Conservation (phyloP, 2,113 vertebrate genomes). For the Rhynchopsitta pachyrhyncha region DNA sequence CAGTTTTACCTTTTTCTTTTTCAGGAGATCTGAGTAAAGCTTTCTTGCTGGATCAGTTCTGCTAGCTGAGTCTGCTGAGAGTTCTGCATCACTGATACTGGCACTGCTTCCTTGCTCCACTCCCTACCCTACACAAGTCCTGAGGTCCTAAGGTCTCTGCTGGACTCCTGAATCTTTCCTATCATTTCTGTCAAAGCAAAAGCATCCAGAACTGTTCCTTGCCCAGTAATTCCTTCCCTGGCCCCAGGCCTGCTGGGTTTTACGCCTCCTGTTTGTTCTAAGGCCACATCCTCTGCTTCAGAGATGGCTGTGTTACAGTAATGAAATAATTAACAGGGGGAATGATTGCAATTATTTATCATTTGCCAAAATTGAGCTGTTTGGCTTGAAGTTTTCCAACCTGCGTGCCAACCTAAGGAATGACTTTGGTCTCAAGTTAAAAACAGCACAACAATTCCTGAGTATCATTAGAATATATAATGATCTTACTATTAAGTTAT, state of each 20-base stretch:
- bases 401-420: neutral
- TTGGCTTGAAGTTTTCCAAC: neutral
- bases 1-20: neutral
- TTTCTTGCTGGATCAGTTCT: neutral
- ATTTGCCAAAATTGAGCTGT: neutral
- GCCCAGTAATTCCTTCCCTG: neutral
- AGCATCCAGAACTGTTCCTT: neutral
- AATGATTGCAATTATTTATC: neutral
- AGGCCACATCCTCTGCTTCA: slow-evolving; percentile 5
- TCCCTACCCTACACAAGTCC: neutral
- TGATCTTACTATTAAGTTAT: neutral
- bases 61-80: neutral
- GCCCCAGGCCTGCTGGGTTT: slow-evolving; percentile 17
- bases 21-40: neutral
- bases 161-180: neutral
- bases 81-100: neutral
- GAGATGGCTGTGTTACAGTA: neutral
- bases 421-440: neutral
- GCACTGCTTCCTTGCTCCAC: neutral
- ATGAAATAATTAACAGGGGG: slow-evolving; percentile 36
- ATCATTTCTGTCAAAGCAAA: neutral
- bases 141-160: neutral
- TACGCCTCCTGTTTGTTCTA: accelerated
- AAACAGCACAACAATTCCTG: neutral
- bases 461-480: neutral